Evolutionary conservation across 2,797 vertebrate species (phyloP).

Genomic region (Dendrocincla tyrannina): DNA sequence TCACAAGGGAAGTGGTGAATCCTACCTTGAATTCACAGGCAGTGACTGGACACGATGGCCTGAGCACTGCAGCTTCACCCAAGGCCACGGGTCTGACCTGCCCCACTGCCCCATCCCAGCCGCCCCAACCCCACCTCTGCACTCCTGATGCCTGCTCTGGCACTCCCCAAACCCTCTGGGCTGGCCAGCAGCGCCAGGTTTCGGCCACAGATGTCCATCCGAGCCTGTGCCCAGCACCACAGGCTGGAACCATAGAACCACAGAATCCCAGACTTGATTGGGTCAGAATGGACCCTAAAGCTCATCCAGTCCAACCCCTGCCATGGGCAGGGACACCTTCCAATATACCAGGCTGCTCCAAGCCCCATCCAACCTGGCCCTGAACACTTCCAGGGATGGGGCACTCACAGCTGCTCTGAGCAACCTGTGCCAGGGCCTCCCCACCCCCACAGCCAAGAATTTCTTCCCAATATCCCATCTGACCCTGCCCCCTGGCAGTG

Average conservation of each 20-base stretch:
- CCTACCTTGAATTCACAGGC: fast-evolving
- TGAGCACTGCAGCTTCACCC: too few relatives aligned
- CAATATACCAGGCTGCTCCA: not conserved
- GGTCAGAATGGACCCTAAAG: not conserved
- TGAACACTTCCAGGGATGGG: not conserved
- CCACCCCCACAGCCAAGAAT: not conserved
- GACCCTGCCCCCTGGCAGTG: not conserved
- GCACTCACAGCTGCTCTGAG: not conserved
- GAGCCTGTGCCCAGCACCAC: not conserved
- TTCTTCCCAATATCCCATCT: fast-evolving
- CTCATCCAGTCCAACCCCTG: not conserved
- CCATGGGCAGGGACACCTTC: not conserved
- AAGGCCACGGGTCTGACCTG: too few relatives aligned
- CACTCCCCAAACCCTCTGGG: too few relatives aligned
- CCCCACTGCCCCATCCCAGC: too few relatives aligned
- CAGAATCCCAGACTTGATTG: not conserved
- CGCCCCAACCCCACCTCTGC: too few relatives aligned
- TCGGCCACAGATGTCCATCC: not conserved
- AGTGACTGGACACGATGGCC: not conserved
- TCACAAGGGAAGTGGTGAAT: not conserved
- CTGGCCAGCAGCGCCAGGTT: not conserved
- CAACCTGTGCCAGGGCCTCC: not conserved
- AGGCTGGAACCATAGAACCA: not conserved
- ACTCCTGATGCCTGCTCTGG: too few relatives aligned
- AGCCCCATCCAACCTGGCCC: not conserved